A percentile compares a stretch with the other conserved stretches of the same genome.
These are phyloP conservation scores for Muscicapa striata DNA, from an alignment of 2,797 vertebrate genomes.

Conservation along the genomic window DNA sequence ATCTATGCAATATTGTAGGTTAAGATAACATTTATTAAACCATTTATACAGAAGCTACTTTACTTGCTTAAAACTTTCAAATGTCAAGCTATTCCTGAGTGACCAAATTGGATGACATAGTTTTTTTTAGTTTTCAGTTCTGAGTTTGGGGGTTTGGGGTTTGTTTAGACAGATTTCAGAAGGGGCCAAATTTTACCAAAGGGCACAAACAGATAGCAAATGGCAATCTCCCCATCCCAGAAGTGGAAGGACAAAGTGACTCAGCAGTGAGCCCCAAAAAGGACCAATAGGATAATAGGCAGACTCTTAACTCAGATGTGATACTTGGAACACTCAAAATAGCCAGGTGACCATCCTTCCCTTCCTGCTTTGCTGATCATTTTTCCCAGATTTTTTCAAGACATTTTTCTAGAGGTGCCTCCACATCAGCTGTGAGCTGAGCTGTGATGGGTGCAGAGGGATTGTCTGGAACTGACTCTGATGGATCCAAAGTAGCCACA, in stretches of 20 bases:
- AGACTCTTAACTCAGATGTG: neutral
- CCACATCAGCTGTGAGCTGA: neutral
- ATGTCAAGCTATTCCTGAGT: neutral
- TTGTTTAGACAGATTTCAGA: neutral
- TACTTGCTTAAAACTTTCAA: neutral
- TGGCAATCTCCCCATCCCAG: neutral
- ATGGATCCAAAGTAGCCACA: fast-evolving
- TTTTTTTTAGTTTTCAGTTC: neutral
- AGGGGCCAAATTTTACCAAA: neutral
- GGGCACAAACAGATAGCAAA: neutral
- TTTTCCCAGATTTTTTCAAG: neutral
- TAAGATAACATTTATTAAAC: neutral
- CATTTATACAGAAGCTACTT: neutral
- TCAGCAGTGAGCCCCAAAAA: neutral
- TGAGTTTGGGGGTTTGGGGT: fast-evolving
- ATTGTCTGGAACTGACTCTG: fast-evolving
- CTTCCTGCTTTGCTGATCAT: neutral
- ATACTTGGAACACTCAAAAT: too few species aligned
- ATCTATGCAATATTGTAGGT: neutral
- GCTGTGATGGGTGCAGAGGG: fast-evolving
- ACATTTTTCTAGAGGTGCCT: neutral
- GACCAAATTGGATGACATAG: neutral
- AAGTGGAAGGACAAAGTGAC: neutral
- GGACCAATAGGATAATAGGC: neutral
- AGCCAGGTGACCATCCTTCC: neutral